phyloP scores from a whole-genome alignment of 2,888 invertebrate genomes.

The Minunthozetes semirufus region DNA sequence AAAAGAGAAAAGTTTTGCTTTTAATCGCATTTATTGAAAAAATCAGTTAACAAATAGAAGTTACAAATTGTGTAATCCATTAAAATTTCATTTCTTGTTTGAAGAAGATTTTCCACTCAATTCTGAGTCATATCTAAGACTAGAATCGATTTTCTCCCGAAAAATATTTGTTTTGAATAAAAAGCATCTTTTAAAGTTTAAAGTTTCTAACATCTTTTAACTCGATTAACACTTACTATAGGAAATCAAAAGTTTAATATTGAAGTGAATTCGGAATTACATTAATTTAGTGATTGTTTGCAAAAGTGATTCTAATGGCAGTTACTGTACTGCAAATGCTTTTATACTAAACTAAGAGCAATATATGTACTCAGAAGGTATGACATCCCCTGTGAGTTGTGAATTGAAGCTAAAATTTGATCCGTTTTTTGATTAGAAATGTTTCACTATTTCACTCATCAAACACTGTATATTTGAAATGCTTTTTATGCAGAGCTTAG shows the following conservation, averaged over 20 bases:
- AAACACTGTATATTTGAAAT: neutral
- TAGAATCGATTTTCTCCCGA: no score
- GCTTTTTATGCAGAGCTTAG: neutral
- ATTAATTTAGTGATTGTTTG: neutral
- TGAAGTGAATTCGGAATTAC: neutral
- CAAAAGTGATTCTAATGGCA: neutral
- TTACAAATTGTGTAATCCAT: no score
- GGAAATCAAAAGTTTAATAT: neutral
- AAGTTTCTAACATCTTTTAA: no score
- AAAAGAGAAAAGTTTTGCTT: neutral
- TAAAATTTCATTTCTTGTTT: no score
- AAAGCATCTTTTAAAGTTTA: no score
- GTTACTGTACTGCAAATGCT: neutral
- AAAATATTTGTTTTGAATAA: no score
- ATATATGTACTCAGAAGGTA: conserved; percentile 2
- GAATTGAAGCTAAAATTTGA: conserved; percentile 12
- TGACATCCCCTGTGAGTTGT: conserved; percentile 5
- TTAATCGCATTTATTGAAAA: neutral
- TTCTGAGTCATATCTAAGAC: no score
- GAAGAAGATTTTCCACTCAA: no score
- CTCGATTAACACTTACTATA: no score
- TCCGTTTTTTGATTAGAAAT: conserved; percentile 21
- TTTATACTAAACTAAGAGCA: conserved; percentile 17
- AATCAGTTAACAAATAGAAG: neutral
- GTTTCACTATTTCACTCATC: neutral